phyloP scores from a whole-genome alignment of 2,113 vertebrate species.

The Sakesphorus luctuosus region DNA sequence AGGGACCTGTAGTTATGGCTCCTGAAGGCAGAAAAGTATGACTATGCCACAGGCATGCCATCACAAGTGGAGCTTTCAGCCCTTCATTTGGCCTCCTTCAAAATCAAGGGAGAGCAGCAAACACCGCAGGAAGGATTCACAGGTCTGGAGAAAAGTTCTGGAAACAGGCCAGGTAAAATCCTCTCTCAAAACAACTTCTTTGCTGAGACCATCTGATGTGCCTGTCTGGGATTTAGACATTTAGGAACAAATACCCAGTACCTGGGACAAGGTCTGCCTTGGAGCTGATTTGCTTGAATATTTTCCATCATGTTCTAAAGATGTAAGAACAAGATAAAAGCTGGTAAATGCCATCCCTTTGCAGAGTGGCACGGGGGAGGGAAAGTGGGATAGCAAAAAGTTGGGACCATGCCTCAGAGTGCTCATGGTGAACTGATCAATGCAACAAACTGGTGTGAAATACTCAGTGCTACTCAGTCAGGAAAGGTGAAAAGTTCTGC shows the following conservation, averaged over 20 bases:
- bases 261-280: neutral
- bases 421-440: neutral
- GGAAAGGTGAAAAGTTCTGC: neutral
- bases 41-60: neutral
- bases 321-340: neutral
- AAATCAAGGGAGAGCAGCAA: neutral
- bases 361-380: fast-evolving
- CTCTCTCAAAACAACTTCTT: neutral
- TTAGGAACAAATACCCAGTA: fast-evolving
- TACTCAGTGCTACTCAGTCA: neutral
- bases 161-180: neutral
- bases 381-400: neutral
- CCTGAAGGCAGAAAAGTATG: neutral
- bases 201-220: neutral
- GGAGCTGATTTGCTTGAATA: neutral
- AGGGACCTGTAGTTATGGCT: neutral
- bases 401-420: neutral
- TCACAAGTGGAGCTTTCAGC: neutral
- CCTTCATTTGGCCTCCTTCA: neutral
- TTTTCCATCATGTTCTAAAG: neutral
- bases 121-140: neutral
- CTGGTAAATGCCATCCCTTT: neutral
- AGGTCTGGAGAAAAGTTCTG: fast-evolving
- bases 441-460: neutral
- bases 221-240: neutral